phyloP scores from a whole-genome alignment of 2,113 vertebrate species.

The Lathamus discolor region DNA sequence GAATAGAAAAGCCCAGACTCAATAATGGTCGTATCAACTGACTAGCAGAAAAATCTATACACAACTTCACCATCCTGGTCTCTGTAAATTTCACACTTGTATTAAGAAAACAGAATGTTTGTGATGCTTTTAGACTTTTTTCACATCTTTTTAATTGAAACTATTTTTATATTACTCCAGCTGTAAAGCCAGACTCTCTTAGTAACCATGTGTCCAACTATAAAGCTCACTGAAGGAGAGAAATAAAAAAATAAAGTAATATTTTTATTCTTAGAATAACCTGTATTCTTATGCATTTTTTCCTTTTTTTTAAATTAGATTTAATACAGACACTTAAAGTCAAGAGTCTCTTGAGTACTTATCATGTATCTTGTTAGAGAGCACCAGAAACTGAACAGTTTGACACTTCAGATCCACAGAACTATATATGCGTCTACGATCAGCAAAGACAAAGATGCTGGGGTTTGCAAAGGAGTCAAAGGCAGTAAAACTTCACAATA shows the following conservation, averaged over 20 bases:
- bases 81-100: not conserved
- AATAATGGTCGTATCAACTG: not conserved
- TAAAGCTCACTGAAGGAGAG: not conserved
- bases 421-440: not conserved
- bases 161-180: constrained; percentile 62
- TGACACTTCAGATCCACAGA: not conserved
- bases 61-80: not conserved
- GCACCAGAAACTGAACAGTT: not conserved
- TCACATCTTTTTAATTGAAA: constrained; percentile 49
- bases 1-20: not conserved
- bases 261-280: constrained; percentile 31
- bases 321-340: not conserved
- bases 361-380: not conserved
- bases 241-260: not conserved
- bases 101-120: not conserved
- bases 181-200: constrained; percentile 48
- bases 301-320: not conserved
- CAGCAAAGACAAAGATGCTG: not conserved
- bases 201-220: constrained; percentile 22
- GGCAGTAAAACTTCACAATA: not conserved
- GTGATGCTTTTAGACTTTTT: constrained; percentile 12
- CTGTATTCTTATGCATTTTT: not conserved
- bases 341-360: not conserved
- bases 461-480: not conserved
- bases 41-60: not conserved